These are phyloP conservation scores for Nematolebias whitei DNA, from an alignment of 2,113 vertebrate species.

Conservation along the genomic window DNA sequence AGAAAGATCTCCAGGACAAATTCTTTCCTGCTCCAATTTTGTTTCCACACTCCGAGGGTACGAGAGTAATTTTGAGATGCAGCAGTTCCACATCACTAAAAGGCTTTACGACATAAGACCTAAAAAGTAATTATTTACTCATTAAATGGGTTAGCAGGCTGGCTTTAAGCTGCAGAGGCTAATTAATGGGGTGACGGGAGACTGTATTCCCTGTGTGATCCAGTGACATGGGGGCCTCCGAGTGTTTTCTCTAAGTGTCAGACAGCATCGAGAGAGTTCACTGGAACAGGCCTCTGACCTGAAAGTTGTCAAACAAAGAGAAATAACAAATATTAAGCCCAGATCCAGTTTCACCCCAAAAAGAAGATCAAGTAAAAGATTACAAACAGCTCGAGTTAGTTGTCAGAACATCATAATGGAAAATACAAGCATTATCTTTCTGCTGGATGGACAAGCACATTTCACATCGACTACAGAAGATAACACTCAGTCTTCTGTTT, in stretches of 20 bases:
- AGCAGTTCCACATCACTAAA: slow-evolving; percentile 69
- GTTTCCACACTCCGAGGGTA: slow-evolving; percentile 71
- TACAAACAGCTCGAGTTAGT: slow-evolving; percentile 2
- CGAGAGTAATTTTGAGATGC: slow-evolving; percentile 73
- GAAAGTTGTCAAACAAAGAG: slow-evolving; percentile 34
- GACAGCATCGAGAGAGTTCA: slow-evolving; percentile 48
- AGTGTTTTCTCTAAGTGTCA: slow-evolving; percentile 38
- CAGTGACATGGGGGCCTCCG: slow-evolving; percentile 39
- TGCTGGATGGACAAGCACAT: not conserved
- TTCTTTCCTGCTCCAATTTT: slow-evolving; percentile 66
- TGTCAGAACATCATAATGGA: not conserved
- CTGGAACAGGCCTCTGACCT: slow-evolving; percentile 58
- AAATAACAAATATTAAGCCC: slow-evolving; percentile 10
- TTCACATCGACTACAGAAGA: not conserved
- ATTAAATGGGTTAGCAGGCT: slow-evolving; percentile 78
- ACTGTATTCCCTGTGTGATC: slow-evolving; percentile 51
- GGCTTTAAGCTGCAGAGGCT: slow-evolving; percentile 73
- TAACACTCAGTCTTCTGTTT: slow-evolving; percentile 1
- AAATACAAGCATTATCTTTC: not conserved
- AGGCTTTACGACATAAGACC: slow-evolving; percentile 74
- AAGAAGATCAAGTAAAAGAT: slow-evolving; percentile 1
- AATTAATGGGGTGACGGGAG: slow-evolving; percentile 72
- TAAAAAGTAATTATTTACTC: slow-evolving; percentile 77
- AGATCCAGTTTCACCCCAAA: not conserved
- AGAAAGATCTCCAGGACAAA: slow-evolving; percentile 60